These are phyloP conservation scores for Perognathus longimembris DNA, from an alignment of 2,113 vertebrate genomes.

Conservation along the genomic window DNA sequence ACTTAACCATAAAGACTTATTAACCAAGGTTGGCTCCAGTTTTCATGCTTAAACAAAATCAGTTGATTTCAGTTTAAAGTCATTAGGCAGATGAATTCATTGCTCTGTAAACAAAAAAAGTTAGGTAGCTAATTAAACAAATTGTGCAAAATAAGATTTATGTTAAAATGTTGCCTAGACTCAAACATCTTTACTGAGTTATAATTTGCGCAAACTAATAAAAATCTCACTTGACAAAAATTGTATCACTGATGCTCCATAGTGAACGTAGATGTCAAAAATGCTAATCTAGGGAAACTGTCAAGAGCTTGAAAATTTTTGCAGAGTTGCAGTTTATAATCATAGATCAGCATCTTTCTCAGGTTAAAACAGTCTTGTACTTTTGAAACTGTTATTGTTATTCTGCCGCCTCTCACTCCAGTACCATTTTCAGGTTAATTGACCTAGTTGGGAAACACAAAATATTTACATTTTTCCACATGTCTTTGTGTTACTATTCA, in stretches of 20 bases:
- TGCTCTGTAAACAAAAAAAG: constrained; percentile 76
- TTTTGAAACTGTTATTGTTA: constrained; percentile 77
- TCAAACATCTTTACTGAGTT: constrained; percentile 78
- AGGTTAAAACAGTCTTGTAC: constrained; percentile 80
- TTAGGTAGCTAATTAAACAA: constrained; percentile 80
- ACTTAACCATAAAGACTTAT: constrained; percentile 79
- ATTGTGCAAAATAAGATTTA: constrained; percentile 70
- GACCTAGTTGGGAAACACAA: constrained; percentile 81
- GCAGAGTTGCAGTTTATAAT: constrained; percentile 81
- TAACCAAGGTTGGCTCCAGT: constrained; percentile 58
- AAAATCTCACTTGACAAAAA: constrained; percentile 81
- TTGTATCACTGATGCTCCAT: constrained; percentile 78
- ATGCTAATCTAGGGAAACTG: constrained; percentile 82
- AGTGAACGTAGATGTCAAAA: constrained; percentile 84
- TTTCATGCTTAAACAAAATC: constrained; percentile 76
- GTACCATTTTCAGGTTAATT: constrained; percentile 79
- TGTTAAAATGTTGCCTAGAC: constrained; percentile 77
- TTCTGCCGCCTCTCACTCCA: constrained; percentile 73
- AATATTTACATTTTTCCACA: constrained; percentile 81
- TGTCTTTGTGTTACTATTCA: constrained; percentile 75
- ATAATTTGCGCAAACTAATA: constrained; percentile 76
- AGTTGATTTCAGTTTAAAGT: constrained; percentile 80
- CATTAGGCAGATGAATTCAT: constrained; percentile 74
- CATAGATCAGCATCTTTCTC: constrained; percentile 82
- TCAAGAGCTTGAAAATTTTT: constrained; percentile 85